Evolutionary conservation across 1,140 invertebrate genomes (phyloP).

Genomic region (Octopus bimaculoides): DNA sequence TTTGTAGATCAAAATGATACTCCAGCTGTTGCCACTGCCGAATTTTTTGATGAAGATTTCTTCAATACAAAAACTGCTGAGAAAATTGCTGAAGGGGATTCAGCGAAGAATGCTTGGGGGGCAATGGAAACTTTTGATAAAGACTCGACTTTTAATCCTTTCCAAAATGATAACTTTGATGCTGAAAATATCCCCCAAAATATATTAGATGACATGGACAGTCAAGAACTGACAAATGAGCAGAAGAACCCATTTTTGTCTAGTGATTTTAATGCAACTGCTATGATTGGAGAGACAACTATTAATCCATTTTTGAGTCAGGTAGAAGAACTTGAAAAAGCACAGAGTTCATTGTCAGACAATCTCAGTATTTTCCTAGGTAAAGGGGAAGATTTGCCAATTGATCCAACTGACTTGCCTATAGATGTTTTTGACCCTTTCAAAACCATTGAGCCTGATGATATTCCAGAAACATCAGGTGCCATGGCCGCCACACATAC

Average conservation of each 20-base stretch:
- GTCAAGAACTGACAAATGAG: slow-evolving; percentile 4
- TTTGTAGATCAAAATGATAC: slow-evolving; percentile 14
- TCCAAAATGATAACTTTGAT: slow-evolving; percentile 46
- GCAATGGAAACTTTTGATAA: slow-evolving; percentile 13
- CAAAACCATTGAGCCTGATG: slow-evolving; percentile 3
- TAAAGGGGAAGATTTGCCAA: slow-evolving; percentile 9
- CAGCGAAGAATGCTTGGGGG: slow-evolving; percentile 27
- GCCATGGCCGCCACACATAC: neutral
- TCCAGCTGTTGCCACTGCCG: neutral
- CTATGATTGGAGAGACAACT: neutral
- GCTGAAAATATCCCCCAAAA: slow-evolving; percentile 24
- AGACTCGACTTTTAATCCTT: slow-evolving; percentile 34
- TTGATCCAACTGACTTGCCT: neutral
- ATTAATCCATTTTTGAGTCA: slow-evolving; percentile 34
- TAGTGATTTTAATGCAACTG: neutral
- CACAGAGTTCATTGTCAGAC: slow-evolving; percentile 16
- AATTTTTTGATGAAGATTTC: slow-evolving; percentile 41
- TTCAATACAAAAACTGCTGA: slow-evolving; percentile 26
- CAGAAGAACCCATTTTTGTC: slow-evolving; percentile 38
- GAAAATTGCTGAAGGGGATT: slow-evolving; percentile 17
- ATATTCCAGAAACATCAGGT: slow-evolving; percentile 22
- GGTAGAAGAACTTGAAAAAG: neutral
- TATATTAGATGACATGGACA: slow-evolving; percentile 1
- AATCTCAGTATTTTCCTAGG: slow-evolving; percentile 16
- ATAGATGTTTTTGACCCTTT: slow-evolving; percentile 31